A percentile compares a stretch with the other conserved stretches of the same genome.
Evolutionary conservation across 2,888 invertebrate species (phyloP).

Genomic region (Pachliopta kotzebuea): DNA sequence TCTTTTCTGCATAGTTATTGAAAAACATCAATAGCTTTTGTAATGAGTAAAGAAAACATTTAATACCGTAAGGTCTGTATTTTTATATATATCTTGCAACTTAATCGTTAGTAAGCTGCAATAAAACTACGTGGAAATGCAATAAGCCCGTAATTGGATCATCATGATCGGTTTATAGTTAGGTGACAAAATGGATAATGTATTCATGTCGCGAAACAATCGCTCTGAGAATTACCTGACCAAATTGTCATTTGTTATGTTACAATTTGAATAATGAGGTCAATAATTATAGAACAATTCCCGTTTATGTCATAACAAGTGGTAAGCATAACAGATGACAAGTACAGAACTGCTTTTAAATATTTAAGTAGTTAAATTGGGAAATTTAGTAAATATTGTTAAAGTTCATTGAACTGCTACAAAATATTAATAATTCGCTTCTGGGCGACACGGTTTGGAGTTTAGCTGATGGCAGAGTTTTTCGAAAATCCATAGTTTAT

Average conservation of each 20-base stretch:
- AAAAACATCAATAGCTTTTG: too few species aligned
- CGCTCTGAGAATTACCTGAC: conserved; percentile 18
- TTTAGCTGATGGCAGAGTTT: too few species aligned
- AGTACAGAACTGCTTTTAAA: too few species aligned
- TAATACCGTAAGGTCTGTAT: not conserved
- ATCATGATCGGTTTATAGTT: conserved; percentile 14
- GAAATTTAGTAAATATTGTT: too few species aligned
- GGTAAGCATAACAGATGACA: too few species aligned
- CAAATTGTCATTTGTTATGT: conserved; percentile 20
- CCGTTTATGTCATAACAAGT: not conserved
- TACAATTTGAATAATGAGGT: conserved; percentile 9
- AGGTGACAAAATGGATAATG: conserved; percentile 19
- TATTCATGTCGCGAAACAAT: conserved; percentile 22
- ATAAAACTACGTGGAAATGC: conserved; percentile 6
- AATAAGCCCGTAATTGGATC: conserved; percentile 18
- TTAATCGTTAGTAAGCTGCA: not conserved
- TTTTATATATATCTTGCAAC: not conserved
- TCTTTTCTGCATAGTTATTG: too few species aligned
- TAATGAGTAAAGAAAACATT: too few species aligned
- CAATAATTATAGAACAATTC: not conserved
- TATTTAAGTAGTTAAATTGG: too few species aligned
- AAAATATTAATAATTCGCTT: too few species aligned
- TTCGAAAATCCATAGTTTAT: too few species aligned
- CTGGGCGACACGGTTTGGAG: too few species aligned
- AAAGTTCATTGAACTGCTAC: too few species aligned